Evolutionary conservation across 2,797 vertebrate species (phyloP), one percentile per base, ranked within the genome.

Genomic region (Acanthis flammea): DNA sequence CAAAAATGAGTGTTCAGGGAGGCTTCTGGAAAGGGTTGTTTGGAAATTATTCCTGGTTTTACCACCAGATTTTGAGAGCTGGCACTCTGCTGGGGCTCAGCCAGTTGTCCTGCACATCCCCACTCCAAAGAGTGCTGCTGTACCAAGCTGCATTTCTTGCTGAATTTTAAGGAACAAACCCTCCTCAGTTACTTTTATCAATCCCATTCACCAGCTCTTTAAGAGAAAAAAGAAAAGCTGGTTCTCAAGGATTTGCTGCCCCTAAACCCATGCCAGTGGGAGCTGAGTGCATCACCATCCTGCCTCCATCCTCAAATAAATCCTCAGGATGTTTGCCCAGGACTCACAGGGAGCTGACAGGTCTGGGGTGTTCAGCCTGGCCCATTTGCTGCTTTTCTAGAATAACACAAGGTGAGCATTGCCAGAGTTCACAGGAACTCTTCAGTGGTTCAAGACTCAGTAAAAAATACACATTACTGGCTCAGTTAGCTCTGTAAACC

Each of bases 261-360:
- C 61, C 41, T 21, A 71, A 77, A 27, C 2, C 18, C 3, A 18
- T 0, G 17, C 19, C 70, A 86, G 0, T 5, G 45, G 54, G 44
- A 61, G 24, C 2, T 0, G 10, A 50, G 37, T 2, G 25, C 41
- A 33, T 24, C 3, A 0, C 53, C 2, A 0, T 18, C 54, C 62
- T 72, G 47, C 41, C 70, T 44, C 72, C 71, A 19, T 15, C 83
- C 9, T 7, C 33, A n/a, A 62, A 28, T 3, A 5, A 44, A 48
- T 23, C 55, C 62, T 17, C 0, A 0, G 16, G 30, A 10, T 4
- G 0, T 42, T 6, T 47, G 42, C 50, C 44, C 57, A 37, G 88
- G 57, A 19, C 45, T 39, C n/a, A 3, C 0, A 0, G 2, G 19
- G 13, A 37, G 72, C 88, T 74, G 75, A 18, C 72, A 27, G 63